phyloP scores from a whole-genome alignment of 2,888 invertebrate species.

The Antitype chi region DNA sequence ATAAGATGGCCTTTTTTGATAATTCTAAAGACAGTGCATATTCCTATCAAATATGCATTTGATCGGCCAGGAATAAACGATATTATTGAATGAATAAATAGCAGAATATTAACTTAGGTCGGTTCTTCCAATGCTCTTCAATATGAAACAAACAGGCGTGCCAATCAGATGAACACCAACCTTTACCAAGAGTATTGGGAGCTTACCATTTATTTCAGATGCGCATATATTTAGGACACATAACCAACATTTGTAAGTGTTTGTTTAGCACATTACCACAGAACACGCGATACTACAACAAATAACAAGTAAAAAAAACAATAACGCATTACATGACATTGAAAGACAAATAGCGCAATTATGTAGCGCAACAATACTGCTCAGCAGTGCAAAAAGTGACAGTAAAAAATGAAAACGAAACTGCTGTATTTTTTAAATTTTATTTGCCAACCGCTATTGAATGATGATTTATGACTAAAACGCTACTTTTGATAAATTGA shows the following conservation, averaged over 20 bases:
- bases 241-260: conserved; percentile 64
- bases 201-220: conserved; percentile 10
- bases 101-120: not conserved
- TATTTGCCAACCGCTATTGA: conserved; percentile 58
- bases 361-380: conserved; percentile 57
- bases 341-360: conserved; percentile 72
- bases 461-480: conserved; percentile 52
- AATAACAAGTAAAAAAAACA: conserved; percentile 67
- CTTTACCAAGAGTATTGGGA: not conserved
- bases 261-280: conserved; percentile 65
- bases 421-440: conserved; percentile 53
- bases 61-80: conserved; percentile 9
- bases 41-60: not conserved
- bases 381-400: conserved; percentile 58
- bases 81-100: not conserved
- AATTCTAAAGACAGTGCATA: not conserved
- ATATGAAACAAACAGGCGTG: conserved; percentile 1
- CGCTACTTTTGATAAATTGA: conserved; percentile 55
- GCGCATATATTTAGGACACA: conserved; percentile 35
- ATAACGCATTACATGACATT: conserved; percentile 68
- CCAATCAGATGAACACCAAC: conserved; percentile 3
- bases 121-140: not conserved
- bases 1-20: not conserved
- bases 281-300: conserved; percentile 70
- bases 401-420: conserved; percentile 61